Conservation (phyloP, 2,888 invertebrate species). For the Odontocolon sp. region DNA sequence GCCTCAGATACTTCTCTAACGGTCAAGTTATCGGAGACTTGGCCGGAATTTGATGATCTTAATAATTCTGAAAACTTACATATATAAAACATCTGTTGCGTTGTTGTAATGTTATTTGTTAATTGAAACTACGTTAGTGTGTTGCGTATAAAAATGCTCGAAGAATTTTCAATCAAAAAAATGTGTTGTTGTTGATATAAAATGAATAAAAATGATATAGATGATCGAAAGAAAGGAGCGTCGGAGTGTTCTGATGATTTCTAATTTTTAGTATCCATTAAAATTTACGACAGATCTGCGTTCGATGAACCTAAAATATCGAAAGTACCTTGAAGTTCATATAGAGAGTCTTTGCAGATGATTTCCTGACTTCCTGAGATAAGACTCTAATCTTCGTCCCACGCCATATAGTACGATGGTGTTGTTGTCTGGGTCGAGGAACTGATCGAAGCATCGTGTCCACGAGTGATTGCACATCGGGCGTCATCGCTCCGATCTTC, state of each 20-base stretch:
- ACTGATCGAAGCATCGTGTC: conserved; percentile 46
- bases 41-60: conserved; percentile 53
- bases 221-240: background rate
- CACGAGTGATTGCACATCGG: conserved; percentile 66
- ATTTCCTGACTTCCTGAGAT: conserved; percentile 68
- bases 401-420: background rate
- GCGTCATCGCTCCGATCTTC: conserved; percentile 67
- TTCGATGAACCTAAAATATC: background rate
- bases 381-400: conserved; percentile 64
- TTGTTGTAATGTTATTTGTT: conserved; percentile 1
- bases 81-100: background rate
- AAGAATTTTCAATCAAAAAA: conserved; percentile 41
- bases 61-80: background rate
- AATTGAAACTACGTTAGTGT: conserved; percentile 1
- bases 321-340: background rate
- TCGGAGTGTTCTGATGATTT: background rate
- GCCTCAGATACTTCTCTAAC: conserved; percentile 24
- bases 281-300: no score
- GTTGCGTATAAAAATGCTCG: background rate
- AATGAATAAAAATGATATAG: conserved; percentile 45
- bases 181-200: conserved; percentile 17
- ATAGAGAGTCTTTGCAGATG: conserved; percentile 54
- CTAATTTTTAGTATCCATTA: background rate
- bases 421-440: conserved; percentile 60
- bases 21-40: conserved; percentile 41